phyloP scores from a whole-genome alignment of 1,140 invertebrate genomes.

The Drosophila jambulina region DNA sequence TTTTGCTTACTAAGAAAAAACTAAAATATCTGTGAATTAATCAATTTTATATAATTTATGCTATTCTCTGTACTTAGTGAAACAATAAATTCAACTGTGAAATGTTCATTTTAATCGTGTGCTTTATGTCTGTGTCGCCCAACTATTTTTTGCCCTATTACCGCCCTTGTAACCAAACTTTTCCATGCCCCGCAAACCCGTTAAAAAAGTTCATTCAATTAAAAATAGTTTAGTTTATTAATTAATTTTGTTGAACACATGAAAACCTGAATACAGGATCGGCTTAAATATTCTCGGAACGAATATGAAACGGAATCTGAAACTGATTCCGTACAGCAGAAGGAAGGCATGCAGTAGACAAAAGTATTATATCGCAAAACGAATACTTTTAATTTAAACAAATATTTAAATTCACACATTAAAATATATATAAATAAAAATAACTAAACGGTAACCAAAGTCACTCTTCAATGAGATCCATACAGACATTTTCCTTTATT shows the following conservation, averaged over 20 bases:
- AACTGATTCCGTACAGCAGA: slow-evolving; percentile 8
- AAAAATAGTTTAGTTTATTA: slow-evolving; percentile 2
- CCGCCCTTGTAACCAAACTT: background rate
- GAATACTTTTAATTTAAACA: background rate
- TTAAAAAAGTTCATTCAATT: slow-evolving; percentile 15
- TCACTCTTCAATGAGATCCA: slow-evolving; percentile 80
- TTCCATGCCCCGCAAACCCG: background rate
- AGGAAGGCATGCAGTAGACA: slow-evolving; percentile 58
- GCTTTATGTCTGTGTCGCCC: slow-evolving; percentile 44
- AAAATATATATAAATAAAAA: slow-evolving; percentile 4
- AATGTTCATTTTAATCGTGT: slow-evolving; percentile 42
- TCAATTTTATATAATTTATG: slow-evolving; percentile 54
- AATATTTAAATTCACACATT: background rate
- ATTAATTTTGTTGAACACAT: slow-evolving; percentile 16
- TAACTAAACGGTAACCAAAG: slow-evolving; percentile 18
- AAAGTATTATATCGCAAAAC: slow-evolving; percentile 11
- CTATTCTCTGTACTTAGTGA: slow-evolving; percentile 64
- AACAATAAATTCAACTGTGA: slow-evolving; percentile 47
- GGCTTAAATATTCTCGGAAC: slow-evolving; percentile 2
- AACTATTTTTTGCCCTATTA: slow-evolving; percentile 5
- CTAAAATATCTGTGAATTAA: slow-evolving; percentile 34
- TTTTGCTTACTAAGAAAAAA: slow-evolving; percentile 41
- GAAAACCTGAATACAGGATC: slow-evolving; percentile 54
- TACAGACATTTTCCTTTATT: slow-evolving; percentile 78
- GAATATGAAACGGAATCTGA: slow-evolving; percentile 9